Evolutionary conservation across 1,140 invertebrate species (phyloP), one percentile per base, ranked within the genome.

Genomic region (Nylanderia fulva): DNA sequence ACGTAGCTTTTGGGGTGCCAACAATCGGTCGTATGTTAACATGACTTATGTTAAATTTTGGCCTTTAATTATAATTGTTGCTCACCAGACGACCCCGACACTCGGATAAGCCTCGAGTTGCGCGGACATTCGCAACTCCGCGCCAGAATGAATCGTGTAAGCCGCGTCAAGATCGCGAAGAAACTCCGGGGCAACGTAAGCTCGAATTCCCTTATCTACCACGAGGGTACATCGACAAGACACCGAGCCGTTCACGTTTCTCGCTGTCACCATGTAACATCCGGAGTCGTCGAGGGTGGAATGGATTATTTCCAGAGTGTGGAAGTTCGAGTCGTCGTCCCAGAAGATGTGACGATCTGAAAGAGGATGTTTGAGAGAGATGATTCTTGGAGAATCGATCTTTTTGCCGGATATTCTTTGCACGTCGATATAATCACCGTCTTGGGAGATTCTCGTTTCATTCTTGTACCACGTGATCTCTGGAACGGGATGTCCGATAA

Each of bases 131-230:
- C 96, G 93, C 15, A 98, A 94, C 83, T 98, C 97, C 15, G 95
- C 95, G 1, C 96, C 96, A 5, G 96, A 93, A 79, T 95, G 95
- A 0, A 94, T 91, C 0, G 89, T 90, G 74, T 96, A 96, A 11
- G 95, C 93, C 0, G 96, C 96, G 66, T 97, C 96, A 36, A 98
- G 94, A 0, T 95, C 96, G 66, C 95, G 96, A 52, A 96, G 95
- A 93, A 98, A 98, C 91, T 97, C 96, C 0, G 98, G 97, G 0
- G 97, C 96, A 29, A 98, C 96, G 92, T 98, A 98, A 0, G 97
- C 97, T 29, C 97, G 95, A 69, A 98, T 97, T 52, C 97, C 97
- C 91, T 97, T 97, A 93, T 98, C 98, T 0, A 99, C 98, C 1
- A 97, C 96, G 33, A 99, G 95, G 68, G 96, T 96, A 90, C 97